Evolutionary conservation across 2,888 invertebrate genomes (phyloP).

Genomic region (Papilio gigon): DNA sequence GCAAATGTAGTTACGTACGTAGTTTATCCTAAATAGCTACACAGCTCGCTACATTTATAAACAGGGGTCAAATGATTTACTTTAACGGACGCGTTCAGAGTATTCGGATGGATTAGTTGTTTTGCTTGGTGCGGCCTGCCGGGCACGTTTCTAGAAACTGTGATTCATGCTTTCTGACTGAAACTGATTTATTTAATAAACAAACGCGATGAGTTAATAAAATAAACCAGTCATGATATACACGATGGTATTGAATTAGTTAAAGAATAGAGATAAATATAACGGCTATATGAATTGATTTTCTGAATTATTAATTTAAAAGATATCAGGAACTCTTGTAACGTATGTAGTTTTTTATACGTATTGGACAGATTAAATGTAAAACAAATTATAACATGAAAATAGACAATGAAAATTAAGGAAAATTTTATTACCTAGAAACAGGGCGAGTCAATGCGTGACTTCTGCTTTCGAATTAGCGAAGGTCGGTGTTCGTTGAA

Average conservation of each 20-base stretch:
- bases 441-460: conserved; percentile 38
- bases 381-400: no score
- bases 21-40: neutral
- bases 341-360: no score
- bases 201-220: neutral
- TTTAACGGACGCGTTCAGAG: conserved; percentile 14
- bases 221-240: neutral
- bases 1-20: no score
- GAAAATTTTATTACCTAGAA: conserved; percentile 28
- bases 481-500: conserved; percentile 34
- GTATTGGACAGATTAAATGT: no score
- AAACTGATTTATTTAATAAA: conserved; percentile 1
- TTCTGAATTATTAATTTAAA: neutral
- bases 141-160: conserved; percentile 25
- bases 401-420: no score
- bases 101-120: conserved; percentile 15
- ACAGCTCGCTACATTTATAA: neutral
- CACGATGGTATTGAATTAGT: neutral
- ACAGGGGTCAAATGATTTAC: conserved; percentile 19
- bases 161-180: conserved; percentile 21
- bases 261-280: neutral
- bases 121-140: neutral
- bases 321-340: no score
- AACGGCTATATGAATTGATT: no score
- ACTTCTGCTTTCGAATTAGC: conserved; percentile 30